Base-by-base conservation (phyloP, 2,797 vertebrate species). In the Parambassis ranga region DNA sequence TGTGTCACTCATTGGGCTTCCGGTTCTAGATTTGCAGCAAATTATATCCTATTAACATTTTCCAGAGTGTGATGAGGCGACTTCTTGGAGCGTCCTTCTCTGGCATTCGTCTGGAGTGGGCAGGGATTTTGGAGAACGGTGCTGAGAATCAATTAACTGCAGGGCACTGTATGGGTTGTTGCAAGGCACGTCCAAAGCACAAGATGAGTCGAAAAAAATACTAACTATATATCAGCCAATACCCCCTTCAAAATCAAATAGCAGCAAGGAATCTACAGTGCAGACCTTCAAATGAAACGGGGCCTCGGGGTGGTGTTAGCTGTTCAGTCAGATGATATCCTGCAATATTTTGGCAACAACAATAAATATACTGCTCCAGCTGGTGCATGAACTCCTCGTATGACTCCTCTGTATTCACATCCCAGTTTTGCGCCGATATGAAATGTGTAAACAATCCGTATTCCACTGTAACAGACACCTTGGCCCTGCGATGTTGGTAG, bases 1-100 rank as follows among this genome's bases (percentile, higher is more conserved):
- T 98, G 94, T 95, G 95, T 96, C 95, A 92, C 95, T 98, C 97
- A 99, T 99, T 98, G 96, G 97, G 94, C 95, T 95, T 94, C 89
- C 81, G 93, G 94, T 91, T 94, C 91, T 93, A 94, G 91, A 93
- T 91, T 92, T 92, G 84, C 84, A 88, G 87, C 49, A 85, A 90
- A 81, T 90, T 89, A 93, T 92, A 96, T 94, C 94, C 95, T 92
- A 93, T 91, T 94, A 93, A 93, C 96, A 98, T 98, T 92, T 92
- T 96, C 89, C 82, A 80, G 79, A 90, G 75, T 53, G 69, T 80
- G 82, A 77, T 82, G 80, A 79, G 67, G 59, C 62, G 82, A 76
- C 76, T 79, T 71, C 75, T 61, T 65, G 66, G 65, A 68, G 71
- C 59, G 75, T 85, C 75, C 82, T 85, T 82, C 80, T 68, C 68